Percentiles rank a stretch among this genome's conserved stretches.
phyloP scores from a whole-genome alignment of 1,140 invertebrate genomes.

The Macrobrachium nipponense region DNA sequence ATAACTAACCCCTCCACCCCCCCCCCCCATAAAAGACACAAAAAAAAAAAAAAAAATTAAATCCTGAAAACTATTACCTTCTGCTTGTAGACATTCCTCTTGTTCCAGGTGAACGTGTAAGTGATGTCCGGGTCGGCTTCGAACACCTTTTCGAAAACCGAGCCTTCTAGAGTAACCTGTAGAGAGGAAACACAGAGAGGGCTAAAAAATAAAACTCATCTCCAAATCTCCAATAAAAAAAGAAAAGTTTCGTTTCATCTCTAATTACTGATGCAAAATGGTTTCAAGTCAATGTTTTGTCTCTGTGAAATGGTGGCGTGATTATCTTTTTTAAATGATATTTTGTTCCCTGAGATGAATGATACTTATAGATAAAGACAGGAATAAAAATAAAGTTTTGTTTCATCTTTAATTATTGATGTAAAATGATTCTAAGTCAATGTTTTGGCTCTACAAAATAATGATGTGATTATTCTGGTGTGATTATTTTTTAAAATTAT shows the following conservation, averaged over 20 bases:
- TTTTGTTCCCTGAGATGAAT: neutral
- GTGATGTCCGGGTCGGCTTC: constrained; percentile 95
- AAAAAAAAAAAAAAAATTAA: no score
- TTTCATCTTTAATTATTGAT: no score
- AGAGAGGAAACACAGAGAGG: constrained; percentile 64
- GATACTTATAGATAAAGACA: constrained; percentile 1
- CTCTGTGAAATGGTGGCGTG: no score
- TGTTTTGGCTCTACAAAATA: no score
- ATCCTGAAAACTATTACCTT: constrained; percentile 73
- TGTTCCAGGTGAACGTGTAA: constrained; percentile 97
- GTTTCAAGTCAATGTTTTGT: no score
- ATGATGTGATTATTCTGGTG: no score
- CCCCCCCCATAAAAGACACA: no score
- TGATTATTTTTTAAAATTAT: no score
- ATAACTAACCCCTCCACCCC: no score
- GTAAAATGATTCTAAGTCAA: no score
- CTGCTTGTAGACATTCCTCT: constrained; percentile 96
- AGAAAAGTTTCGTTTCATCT: neutral
- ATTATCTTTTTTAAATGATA: no score
- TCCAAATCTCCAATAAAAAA: no score
- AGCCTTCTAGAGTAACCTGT: constrained; percentile 71
- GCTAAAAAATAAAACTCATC: neutral
- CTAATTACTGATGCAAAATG: neutral
- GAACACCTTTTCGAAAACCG: constrained; percentile 80
- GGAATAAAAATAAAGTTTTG: neutral